These are phyloP conservation scores for Drosophila conformis DNA, from an alignment of 2,888 invertebrate species.

Conservation along the genomic window DNA sequence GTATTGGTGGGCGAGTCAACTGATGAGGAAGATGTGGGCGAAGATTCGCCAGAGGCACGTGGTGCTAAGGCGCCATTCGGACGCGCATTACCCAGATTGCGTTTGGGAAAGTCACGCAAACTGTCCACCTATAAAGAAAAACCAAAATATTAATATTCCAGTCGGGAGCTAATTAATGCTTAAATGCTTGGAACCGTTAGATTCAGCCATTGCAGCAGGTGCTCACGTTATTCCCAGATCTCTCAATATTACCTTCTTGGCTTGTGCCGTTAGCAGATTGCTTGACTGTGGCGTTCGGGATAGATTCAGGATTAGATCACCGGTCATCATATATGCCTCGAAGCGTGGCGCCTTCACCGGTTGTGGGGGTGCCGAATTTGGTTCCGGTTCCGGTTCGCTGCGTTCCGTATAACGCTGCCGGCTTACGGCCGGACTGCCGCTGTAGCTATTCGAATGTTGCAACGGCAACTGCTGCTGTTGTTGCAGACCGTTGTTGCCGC, in stretches of 20 bases:
- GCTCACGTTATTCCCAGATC: neutral
- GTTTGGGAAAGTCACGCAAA: conserved; percentile 84
- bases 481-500: conserved; percentile 58
- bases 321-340: conserved; percentile 99
- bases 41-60: conserved; percentile 85
- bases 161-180: neutral
- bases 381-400: conserved; percentile 69
- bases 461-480: conserved; percentile 51
- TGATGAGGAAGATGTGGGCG: conserved; percentile 85
- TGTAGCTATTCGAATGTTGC: conserved; percentile 79
- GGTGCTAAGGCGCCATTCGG: conserved; percentile 85
- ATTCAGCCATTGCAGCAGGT: neutral
- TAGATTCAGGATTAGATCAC: conserved; percentile 96
- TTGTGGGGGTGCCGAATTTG: conserved; percentile 82
- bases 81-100: conserved; percentile 69
- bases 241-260: conserved; percentile 82
- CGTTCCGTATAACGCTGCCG: conserved; percentile 59
- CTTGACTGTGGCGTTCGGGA: conserved; percentile 91
- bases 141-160: neutral
- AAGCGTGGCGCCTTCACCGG: conserved; percentile 87
- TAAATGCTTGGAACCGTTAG: neutral
- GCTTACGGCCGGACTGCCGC: conserved; percentile 69
- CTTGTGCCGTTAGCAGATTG: conserved; percentile 86
- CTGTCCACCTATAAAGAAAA: conserved; percentile 82
- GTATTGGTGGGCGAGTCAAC: conserved; percentile 84